These are phyloP conservation scores for Leptatherina wallacei DNA, from an alignment of 2,797 vertebrate genomes.

Conservation along the genomic window DNA sequence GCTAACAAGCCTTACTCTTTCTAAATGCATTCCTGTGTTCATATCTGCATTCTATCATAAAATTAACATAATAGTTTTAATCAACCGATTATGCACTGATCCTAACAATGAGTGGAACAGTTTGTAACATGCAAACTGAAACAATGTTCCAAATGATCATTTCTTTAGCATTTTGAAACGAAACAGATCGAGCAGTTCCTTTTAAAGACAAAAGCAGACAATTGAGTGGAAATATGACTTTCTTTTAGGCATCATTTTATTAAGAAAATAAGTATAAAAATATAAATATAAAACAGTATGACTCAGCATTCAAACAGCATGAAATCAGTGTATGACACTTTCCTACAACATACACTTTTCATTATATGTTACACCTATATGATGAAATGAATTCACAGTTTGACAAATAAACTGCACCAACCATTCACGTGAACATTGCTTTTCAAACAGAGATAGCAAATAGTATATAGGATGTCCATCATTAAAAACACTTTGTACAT, in stretches of 20 bases:
- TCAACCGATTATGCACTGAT: neutral
- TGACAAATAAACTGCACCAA: constrained; percentile 85
- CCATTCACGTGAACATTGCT: constrained; percentile 85
- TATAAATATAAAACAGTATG: constrained; percentile 99
- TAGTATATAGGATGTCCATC: constrained; percentile 83
- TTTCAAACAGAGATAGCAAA: constrained; percentile 85
- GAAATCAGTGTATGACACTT: constrained; percentile 83
- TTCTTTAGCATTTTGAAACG: neutral
- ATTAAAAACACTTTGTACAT: constrained; percentile 86
- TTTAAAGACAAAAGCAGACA: constrained; percentile 1
- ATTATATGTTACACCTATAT: constrained; percentile 86
- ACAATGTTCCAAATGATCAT: no score
- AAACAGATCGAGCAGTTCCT: no score
- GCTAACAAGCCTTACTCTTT: neutral
- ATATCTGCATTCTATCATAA: neutral
- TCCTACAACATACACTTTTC: constrained; percentile 85
- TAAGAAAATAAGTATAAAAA: constrained; percentile 99
- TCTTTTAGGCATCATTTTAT: constrained; percentile 84
- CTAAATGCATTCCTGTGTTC: neutral
- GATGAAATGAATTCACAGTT: constrained; percentile 85
- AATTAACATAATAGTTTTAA: neutral
- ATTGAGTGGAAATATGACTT: constrained; percentile 15
- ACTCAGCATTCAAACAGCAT: constrained; percentile 85
- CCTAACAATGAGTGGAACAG: neutral
- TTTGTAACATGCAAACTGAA: neutral